Base-by-base conservation (phyloP, 2,113 vertebrate species). In the Oenanthe oenanthe region DNA sequence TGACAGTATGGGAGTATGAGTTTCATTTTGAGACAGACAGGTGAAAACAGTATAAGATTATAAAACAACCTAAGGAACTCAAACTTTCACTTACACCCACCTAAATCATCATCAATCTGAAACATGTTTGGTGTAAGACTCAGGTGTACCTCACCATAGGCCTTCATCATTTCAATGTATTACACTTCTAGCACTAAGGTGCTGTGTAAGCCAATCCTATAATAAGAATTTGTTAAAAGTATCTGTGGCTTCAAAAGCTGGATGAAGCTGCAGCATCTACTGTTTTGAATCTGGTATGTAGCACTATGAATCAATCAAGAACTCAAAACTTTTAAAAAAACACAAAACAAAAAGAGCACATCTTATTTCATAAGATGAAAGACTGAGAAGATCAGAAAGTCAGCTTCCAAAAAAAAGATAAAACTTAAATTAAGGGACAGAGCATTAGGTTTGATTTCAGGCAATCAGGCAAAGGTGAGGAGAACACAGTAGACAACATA, bases 401-500 rank as follows among this genome's bases (percentile, higher is more conserved):
- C 7, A 50, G 17, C 11, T 20, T 53, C 10, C n/a, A 66, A 68
- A 81, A 61, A 61, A 57, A 54, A 20, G 14, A 0, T 9, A 20
- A 75, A 63, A 71, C 3, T 65, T 53, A 45, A 61, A 60, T 45
- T 18, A 68, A 68, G 20, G 5, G 28, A 56, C 13, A 18, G 0
- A 7, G 43, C 13, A 40, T 8, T 21, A 61, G 17, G 25, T 40
- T 61, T 51, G 26, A 70, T 73, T 73, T 48, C 36, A 86, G 28
- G 29, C 22, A 66, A 45, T 4, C 22, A 47, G 38, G 10, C 17
- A 31, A 70, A 85, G 7, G 11, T 29, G 17, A 84, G 34, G 50
- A 78, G 12, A 83, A 85, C 9, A 24, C 25, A 63, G 5, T 0
- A 47, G 50, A 18, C 1, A 0, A 76, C 12, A 67, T 1, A 26